Base-by-base conservation (phyloP, 1,140 invertebrate genomes). In the Pseudobourletiella spinata region DNA sequence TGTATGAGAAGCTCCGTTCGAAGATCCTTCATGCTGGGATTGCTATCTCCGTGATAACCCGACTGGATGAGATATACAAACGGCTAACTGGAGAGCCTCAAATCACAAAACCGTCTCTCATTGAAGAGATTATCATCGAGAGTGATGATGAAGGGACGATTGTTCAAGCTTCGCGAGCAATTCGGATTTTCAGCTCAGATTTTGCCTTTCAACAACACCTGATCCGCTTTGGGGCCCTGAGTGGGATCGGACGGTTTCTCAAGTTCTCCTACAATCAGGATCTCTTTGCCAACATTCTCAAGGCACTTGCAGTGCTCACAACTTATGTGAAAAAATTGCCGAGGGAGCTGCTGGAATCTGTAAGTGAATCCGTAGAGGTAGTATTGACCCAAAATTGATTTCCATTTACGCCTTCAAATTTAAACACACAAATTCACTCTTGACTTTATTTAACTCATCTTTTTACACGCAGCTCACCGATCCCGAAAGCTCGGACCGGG, bases 71-170 rank as follows among this genome's bases (percentile, higher is more conserved):
- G 22, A 24, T 55, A 18, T 55, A 55, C 22, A 35, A 35, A 6
- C 30, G 39, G n/a, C 22, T 55, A 25, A 32, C 16, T 2, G 18
- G 22, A 22, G 11, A 18, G 8, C 8, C 46, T 8, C 8, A 48
- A 48, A 48, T 48, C 11, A n/a, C n/a, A 11, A 39, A 39, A n/a
- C 32, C 32, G n/a, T 8, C 32, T 8, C n/a, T 39, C 8, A 55
- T 55, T 8, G 52, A 55, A 8, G 52, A 55, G 20, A 24, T 55
- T 32, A 55, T 55, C 25, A 22, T 55, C 3, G 52, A 55, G 32
- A 55, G 39, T 15, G 26, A 35, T 32, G 52, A 55, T 20, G 52
- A 55, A 55, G 25, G 11, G 4, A 55, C 39, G 11, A 32, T 55
- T 11, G n/a, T 4, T 11, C 29, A 55, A 55, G 28, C 28, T 3